A percentile compares a stretch with the other conserved stretches of the same genome.
phyloP scores from a whole-genome alignment of 2,113 vertebrate genomes.

The Hippopotamus amphibius region DNA sequence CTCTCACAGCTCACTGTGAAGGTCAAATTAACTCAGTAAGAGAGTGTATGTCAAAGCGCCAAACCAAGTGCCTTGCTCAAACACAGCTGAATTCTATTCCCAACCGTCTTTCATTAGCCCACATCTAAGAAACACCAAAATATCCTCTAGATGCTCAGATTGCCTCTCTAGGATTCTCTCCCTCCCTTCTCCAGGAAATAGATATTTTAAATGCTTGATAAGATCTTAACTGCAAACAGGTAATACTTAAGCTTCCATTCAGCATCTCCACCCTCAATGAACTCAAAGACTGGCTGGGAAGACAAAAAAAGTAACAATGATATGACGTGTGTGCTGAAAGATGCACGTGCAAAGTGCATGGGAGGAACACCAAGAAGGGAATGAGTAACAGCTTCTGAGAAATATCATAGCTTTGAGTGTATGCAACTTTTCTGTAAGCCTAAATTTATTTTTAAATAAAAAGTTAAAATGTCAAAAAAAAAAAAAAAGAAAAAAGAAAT shows the following conservation, averaged over 20 bases:
- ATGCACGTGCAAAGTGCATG: background rate
- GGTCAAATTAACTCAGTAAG: background rate
- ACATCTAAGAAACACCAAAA: background rate
- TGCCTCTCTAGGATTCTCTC: background rate
- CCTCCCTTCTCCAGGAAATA: background rate
- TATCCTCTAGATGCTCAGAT: background rate
- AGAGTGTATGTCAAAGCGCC: background rate
- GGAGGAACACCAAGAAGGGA: background rate
- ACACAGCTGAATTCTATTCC: background rate
- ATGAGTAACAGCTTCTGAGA: background rate
- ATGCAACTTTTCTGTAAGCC: too few relatives aligned
- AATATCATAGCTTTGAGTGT: background rate
- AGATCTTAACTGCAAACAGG: background rate
- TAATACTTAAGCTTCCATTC: background rate
- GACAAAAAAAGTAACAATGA: background rate
- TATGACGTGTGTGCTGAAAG: background rate
- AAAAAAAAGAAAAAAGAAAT: background rate
- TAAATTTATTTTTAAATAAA: too few relatives aligned
- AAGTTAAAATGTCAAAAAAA: too few relatives aligned
- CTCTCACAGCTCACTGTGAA: background rate
- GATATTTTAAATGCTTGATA: background rate
- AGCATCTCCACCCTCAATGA: background rate
- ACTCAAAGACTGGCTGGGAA: slow-evolving; percentile 19
- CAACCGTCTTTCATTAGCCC: background rate
- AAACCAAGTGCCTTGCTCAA: background rate